Base-by-base conservation (phyloP, 2,797 vertebrate species). In the Danio tinwini region DNA sequence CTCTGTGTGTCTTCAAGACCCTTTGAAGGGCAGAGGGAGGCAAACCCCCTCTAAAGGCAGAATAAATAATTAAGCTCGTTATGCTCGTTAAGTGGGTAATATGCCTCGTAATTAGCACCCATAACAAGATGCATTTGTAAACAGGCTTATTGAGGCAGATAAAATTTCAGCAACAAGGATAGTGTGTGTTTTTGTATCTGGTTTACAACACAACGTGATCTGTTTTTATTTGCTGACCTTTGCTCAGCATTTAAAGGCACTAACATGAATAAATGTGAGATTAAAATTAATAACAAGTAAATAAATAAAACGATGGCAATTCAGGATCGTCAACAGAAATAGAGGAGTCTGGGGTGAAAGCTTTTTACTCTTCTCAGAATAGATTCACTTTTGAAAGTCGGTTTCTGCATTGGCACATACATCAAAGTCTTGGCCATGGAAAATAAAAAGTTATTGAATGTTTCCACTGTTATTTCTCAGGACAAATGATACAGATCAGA, bases 71-170 rank as follows among this genome's bases (percentile, higher is more conserved):
- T 82, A 82, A 71, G 67, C 74, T 81, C 8, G 81, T 83, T 83
- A 74, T 79, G 74, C 81, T 82, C 52, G 37, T 82, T 82, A 81
- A 81, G 78, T 73, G 78, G 56, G 74, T 78, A 78, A 83, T 83
- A 78, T 85, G 61, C 45, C 78, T 74, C 40, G 64, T 69, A 85
- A 82, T 85, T 82, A 82, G 42, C 74, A 78, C 55, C 73, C 72
- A 78, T 81, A 81, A 81, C 21, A 42, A 59, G 84, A 81, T 70
- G 19, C 78, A 56, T 55, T 72, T 83, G 81, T 81, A 75, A 83
- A 82, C 76, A 82, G 45, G 59, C 75, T 52, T 52, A 70, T 44
- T 61, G 58, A 71, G 58, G 56, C 59, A 13, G 77, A 61, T 62
- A 53, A 56, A 61, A 61, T 70, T 61, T 61, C 17, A 29, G 39